Base-by-base conservation (phyloP, 1,140 invertebrate species). In the Colletes latitarsis region DNA sequence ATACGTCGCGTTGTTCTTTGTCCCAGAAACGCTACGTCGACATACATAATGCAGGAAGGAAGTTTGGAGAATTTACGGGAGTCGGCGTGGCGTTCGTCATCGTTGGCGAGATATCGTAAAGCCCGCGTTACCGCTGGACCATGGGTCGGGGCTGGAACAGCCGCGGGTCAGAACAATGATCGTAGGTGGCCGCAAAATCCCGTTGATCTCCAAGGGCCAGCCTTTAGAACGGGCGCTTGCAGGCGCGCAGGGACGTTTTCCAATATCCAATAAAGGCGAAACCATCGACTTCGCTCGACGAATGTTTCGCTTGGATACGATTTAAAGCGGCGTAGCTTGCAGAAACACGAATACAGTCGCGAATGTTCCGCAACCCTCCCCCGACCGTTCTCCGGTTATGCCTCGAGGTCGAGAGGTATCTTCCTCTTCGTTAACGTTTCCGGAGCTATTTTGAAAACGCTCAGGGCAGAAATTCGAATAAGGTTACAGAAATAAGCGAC, bases 221-320 rank as follows among this genome's bases (percentile, higher is more conserved):
- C 57, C 66, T 71, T 69, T 62, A 49, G 43, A 41, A 15, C 55
- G 4, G 10, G 6, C 39, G 9, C 55, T 5, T n/a, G 1, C 43
- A 39, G 60, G 10, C 43, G 21, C 17, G 74, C 6, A 14, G 12
- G 67, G 49, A 14, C 49, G 71, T 80, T 80, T 74, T 73, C 77
- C 77, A 46, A 80, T 80, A 74, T 80, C 77, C 77, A 80, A 80
- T 80, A 80, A 80, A 72, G 62, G 21, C 70, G 53, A 74, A 53
- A 74, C 71, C 41, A 49, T 46, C 70, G 70, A 64, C 69, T 62
- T 74, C 52, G 12, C 49, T 53, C 41, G 52, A 19, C 71, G 58
- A 71, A 69, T 77, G 75, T 77, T 77, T 77, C 66, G 64, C 75
- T 69, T 43, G 75, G 64, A 57, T 60, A 46, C 75, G 75, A 68